These are phyloP conservation scores for Drosophila bocqueti DNA, from an alignment of 1,140 invertebrate species.

Conservation along the genomic window DNA sequence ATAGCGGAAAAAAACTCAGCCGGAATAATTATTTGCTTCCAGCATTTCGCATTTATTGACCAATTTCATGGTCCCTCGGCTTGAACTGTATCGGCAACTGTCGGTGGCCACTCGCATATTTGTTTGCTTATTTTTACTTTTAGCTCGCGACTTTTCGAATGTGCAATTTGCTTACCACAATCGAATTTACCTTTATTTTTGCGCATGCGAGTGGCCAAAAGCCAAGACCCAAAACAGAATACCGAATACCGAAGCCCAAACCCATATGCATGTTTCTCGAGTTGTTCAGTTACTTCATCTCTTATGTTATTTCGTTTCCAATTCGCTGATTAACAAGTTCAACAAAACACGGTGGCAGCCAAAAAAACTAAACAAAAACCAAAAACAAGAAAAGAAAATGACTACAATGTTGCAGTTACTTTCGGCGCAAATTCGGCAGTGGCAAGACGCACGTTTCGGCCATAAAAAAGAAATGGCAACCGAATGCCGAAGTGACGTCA, in stretches of 20 bases:
- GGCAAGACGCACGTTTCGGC: conserved; percentile 64
- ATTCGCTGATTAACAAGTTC: conserved; percentile 83
- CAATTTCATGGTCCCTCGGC: conserved; percentile 46
- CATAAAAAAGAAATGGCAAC: conserved; percentile 45
- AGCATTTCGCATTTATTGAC: conserved; percentile 32
- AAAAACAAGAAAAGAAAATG: conserved; percentile 13
- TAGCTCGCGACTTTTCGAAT: conserved; percentile 45
- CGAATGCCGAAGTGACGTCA: conserved; percentile 19
- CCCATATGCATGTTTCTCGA: conserved; percentile 52
- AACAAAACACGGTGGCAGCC: conserved; percentile 61
- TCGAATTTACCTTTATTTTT: conserved; percentile 31
- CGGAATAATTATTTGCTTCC: conserved; percentile 12
- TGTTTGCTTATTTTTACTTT: conserved; percentile 53
- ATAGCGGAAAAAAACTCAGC: not conserved
- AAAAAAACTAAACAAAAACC: conserved; percentile 5
- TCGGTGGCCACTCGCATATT: conserved; percentile 38
- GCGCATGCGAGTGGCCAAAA: conserved; percentile 41
- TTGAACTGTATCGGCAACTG: conserved; percentile 28
- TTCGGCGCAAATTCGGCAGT: conserved; percentile 68
- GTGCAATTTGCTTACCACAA: conserved; percentile 64
- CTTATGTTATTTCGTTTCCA: conserved; percentile 80
- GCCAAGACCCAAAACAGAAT: conserved; percentile 29
- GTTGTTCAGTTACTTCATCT: conserved; percentile 76
- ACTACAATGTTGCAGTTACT: conserved; percentile 50
- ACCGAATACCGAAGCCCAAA: conserved; percentile 27